phyloP scores from a whole-genome alignment of 2,113 vertebrate genomes.

The Cyanoderma ruficeps region DNA sequence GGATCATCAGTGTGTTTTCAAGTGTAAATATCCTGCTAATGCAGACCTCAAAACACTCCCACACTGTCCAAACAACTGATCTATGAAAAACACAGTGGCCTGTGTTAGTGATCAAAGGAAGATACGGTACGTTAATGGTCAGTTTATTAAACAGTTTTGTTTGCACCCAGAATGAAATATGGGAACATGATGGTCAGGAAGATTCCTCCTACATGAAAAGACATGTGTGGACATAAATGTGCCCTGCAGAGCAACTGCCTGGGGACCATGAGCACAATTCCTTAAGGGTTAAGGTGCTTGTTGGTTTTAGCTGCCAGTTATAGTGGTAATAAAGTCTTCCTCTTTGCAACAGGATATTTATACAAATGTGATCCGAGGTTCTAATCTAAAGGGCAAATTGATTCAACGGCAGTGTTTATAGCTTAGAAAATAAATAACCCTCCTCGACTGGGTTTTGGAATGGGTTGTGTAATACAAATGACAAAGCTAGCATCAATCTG shows the following conservation, averaged over 20 bases:
- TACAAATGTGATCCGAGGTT: constrained; percentile 33
- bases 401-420: constrained; percentile 62
- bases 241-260: not conserved
- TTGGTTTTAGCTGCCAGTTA: constrained; percentile 33
- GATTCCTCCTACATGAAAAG: constrained; percentile 13
- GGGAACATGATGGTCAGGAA: not conserved
- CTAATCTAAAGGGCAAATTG: constrained; percentile 65
- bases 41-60: constrained; percentile 48
- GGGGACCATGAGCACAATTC: not conserved
- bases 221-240: not conserved
- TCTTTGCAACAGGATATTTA: constrained; percentile 68
- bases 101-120: constrained; percentile 65
- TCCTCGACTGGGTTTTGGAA: constrained; percentile 24
- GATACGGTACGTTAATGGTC: constrained; percentile 35
- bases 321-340: constrained; percentile 38
- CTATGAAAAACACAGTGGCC: constrained; percentile 56
- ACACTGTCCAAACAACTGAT: constrained; percentile 62
- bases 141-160: constrained; percentile 52
- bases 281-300: constrained; percentile 19
- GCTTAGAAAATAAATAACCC: constrained; percentile 56
- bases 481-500: constrained; percentile 57
- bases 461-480: constrained; percentile 54
- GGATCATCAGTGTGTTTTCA: constrained; percentile 52
- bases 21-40: constrained; percentile 70
- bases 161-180: constrained; percentile 46